Evolutionary conservation across 23 tunicate species (phyloP).

Genomic region (Phallusia fumigata): DNA sequence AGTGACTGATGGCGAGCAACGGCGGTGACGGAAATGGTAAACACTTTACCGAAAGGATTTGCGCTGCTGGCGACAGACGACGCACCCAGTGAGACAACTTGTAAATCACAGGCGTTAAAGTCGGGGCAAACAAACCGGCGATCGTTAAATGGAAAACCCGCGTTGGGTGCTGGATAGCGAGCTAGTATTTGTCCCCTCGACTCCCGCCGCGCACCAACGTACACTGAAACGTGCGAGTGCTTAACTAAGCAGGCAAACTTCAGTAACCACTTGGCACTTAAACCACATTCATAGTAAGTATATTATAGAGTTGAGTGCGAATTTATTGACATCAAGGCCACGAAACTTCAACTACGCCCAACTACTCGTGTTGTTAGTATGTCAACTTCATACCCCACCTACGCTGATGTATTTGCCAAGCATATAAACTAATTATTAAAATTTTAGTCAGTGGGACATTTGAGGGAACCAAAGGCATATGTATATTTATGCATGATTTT

Average conservation of each 20-base stretch:
- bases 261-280: too few relatives aligned
- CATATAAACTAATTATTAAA: too few relatives aligned
- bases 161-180: background rate
- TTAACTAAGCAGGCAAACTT: background rate
- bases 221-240: background rate
- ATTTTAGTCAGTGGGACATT: too few relatives aligned
- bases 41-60: background rate
- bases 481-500: too few relatives aligned
- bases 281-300: too few relatives aligned
- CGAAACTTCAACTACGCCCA: too few relatives aligned
- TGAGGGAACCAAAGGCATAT: too few relatives aligned
- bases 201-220: background rate
- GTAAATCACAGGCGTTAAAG: background rate
- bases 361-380: too few relatives aligned
- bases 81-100: background rate
- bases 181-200: background rate
- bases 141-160: constrained; percentile 2
- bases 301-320: too few relatives aligned
- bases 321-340: too few relatives aligned
- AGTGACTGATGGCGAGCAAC: background rate
- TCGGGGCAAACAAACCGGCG: background rate
- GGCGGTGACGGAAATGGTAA: background rate
- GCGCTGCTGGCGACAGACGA: background rate
- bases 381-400: too few relatives aligned
- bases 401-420: too few relatives aligned